Conservation (phyloP, 2,797 vertebrate species). For the Mus caroli region DNA sequence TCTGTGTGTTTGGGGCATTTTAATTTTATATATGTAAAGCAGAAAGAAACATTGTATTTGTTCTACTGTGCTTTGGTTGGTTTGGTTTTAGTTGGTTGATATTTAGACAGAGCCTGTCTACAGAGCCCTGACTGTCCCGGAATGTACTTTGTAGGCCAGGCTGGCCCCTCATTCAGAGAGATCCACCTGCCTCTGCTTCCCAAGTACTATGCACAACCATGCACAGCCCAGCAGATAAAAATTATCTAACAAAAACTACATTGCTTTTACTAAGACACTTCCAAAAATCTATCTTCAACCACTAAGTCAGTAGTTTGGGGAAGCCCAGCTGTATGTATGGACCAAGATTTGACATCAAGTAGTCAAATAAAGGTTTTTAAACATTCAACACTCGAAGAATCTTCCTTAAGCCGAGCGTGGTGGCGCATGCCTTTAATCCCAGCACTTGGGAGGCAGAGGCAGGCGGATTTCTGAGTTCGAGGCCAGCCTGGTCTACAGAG, state of each 20-base stretch:
- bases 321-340: neutral
- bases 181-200: neutral
- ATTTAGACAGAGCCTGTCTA: neutral
- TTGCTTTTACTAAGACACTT: conserved; percentile 35
- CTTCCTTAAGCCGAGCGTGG: neutral
- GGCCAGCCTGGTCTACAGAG: too few species aligned
- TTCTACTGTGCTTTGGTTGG: neutral
- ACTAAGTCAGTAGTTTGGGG: conserved; percentile 2
- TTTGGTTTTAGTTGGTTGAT: neutral
- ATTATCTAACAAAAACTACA: neutral
- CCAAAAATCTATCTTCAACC: conserved; percentile 54
- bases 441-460: too few species aligned
- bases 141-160: neutral
- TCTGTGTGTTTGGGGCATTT: conserved; percentile 4
- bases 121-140: neutral
- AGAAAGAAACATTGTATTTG: neutral
- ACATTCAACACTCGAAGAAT: neutral
- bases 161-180: neutral
- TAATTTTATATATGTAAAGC: neutral
- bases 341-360: conserved; percentile 28
- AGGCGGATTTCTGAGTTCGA: too few species aligned
- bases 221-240: neutral
- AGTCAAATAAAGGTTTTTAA: neutral
- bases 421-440: too few species aligned
- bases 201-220: neutral